Base-by-base conservation (phyloP, 2,888 invertebrate genomes). In the Proisotoma minuta region DNA sequence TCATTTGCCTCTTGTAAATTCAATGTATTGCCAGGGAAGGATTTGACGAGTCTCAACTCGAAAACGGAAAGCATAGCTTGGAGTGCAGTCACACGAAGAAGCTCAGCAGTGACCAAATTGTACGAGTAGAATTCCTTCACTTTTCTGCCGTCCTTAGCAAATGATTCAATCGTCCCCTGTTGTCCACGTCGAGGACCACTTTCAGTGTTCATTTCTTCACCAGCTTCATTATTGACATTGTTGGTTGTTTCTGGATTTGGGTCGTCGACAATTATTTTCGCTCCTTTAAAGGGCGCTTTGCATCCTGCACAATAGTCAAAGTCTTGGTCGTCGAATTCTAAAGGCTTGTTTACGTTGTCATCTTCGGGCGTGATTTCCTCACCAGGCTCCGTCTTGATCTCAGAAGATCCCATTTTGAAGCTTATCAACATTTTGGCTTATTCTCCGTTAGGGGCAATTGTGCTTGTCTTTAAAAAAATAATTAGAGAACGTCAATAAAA, bases 121-220 rank as follows among this genome's bases (percentile, higher is more conserved):
- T 43, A 56, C 2, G 56, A 56, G 18, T 56, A 56, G 22, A 56
- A 56, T 23, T 56, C 56, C 15, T 56, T 56, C 15, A 56, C 43
- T 26, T 56, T 56, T 10, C 43, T 15, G 3, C 56, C 56, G 3
- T 43, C 39, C 3, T 26, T 24, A 8, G 23, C 5, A 23, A 24
- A 12, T 3, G 27, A 22, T 47, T 56, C 43, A 3, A 28, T 20
- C 8, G 12, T n/a, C 3, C 27, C 18, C 15, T 29, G 40, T 47
- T 56, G 56, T n/a, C 56, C 56, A 24, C 56, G 23, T 43, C 43
- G 34, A 23, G 23, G 18, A 5, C 18, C 4, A n/a, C 43, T n/a
- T 12, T 43, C 18, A 5, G 43, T 43, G 5, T 4, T 4, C 4
- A 5, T n/a, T 12, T 43, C 43, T 12, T n/a, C 43, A n/a, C 18